Evolutionary conservation across 2,888 invertebrate genomes (phyloP).

Genomic region (Linnaemya vulpina): DNA sequence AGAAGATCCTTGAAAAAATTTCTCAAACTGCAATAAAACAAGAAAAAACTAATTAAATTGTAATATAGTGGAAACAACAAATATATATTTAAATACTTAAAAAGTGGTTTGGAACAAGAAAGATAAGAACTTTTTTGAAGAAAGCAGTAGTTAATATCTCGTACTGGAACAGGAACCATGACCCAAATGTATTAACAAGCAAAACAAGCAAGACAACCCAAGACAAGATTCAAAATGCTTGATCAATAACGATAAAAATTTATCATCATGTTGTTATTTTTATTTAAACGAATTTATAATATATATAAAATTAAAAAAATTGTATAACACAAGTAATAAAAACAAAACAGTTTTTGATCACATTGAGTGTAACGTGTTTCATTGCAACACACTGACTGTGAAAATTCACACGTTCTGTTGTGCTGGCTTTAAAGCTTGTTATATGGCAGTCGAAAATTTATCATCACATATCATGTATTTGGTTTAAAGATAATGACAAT

Average conservation of each 20-base stretch:
- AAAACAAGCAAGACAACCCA: slow-evolving; percentile 18
- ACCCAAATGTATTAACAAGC: slow-evolving; percentile 45
- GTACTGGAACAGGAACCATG: slow-evolving; percentile 39
- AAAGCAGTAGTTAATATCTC: not conserved
- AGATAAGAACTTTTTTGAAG: slow-evolving; percentile 52
- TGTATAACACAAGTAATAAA: slow-evolving; percentile 13
- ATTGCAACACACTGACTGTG: slow-evolving; percentile 67
- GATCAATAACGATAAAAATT: slow-evolving; percentile 66
- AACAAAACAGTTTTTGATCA: slow-evolving; percentile 38
- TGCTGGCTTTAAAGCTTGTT: slow-evolving; percentile 21
- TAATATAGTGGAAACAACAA: slow-evolving; percentile 47
- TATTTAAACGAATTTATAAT: slow-evolving; percentile 1
- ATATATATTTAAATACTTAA: slow-evolving; percentile 41
- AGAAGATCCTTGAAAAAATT: slow-evolving; percentile 22
- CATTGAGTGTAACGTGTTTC: slow-evolving; percentile 67
- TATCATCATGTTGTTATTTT: slow-evolving; percentile 54
- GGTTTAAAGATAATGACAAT: slow-evolving; percentile 57
- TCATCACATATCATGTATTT: slow-evolving; percentile 59
- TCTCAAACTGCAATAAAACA: not conserved
- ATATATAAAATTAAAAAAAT: not conserved
- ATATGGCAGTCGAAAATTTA: slow-evolving; percentile 49
- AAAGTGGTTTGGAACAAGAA: not conserved
- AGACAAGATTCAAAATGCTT: slow-evolving; percentile 35
- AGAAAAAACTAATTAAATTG: slow-evolving; percentile 59
- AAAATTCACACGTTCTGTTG: slow-evolving; percentile 68